Conservation (phyloP, 1,140 invertebrate species). For the Oryctes rhinoceros region DNA sequence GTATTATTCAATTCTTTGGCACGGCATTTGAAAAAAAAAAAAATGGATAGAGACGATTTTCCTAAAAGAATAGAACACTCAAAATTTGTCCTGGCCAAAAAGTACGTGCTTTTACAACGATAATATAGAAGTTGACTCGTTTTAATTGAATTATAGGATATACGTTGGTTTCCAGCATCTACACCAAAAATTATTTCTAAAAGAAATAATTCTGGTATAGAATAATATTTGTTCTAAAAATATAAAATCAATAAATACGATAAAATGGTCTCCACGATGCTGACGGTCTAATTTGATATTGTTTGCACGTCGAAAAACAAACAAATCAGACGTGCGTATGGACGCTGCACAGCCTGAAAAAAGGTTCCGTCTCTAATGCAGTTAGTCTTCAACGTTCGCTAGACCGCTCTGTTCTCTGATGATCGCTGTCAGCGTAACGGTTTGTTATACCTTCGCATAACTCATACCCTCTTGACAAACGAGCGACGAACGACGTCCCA, state of each 20-base stretch:
- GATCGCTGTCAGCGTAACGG: slow-evolving; percentile 8
- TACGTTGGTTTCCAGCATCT: no score
- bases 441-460: slow-evolving; percentile 40
- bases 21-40: no score
- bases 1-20: no score
- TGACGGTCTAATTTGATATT: slow-evolving; percentile 13
- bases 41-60: no score
- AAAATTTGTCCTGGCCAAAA: no score
- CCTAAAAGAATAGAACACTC: no score
- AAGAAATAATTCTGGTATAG: no score
- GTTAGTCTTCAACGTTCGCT: slow-evolving; percentile 41
- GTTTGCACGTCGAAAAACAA: slow-evolving; percentile 44
- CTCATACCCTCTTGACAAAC: slow-evolving; percentile 43
- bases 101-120: no score
- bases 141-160: no score
- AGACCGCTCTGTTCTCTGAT: neutral
- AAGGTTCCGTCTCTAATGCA: slow-evolving; percentile 46
- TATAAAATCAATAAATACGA: neutral
- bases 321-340: slow-evolving; percentile 50
- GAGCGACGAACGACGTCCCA: slow-evolving; percentile 17
- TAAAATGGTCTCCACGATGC: neutral
- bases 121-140: no score
- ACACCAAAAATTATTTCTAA: no score
- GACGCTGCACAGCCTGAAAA: slow-evolving; percentile 43
- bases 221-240: neutral